Evolutionary conservation across 92 coral and sea anemone genomes (phyloP), one percentile per base, ranked within the genome.

Genomic region (Meandrina meandrites): DNA sequence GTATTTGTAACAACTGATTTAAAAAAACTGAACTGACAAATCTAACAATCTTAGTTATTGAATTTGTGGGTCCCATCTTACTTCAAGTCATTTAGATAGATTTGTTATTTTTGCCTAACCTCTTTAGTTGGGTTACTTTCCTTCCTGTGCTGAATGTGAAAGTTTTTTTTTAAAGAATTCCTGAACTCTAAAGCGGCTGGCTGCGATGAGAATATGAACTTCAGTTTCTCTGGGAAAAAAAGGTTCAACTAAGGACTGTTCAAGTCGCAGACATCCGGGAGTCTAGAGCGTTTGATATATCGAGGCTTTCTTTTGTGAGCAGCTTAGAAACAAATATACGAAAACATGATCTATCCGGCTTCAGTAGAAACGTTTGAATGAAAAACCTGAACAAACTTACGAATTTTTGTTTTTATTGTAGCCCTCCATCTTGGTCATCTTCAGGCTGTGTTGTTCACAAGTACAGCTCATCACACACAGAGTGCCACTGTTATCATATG

Each of bases 401-500:
- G 60, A 50, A 50, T 54, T 48, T 27, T n/a, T 3, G 11, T 28
- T 24, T 60, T 30, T 5, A 24, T 24, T 76, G 64, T 80, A 92
- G 94, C 48, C 87, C 88, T 56, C 87, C 90, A 68, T 60, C 64
- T 36, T 94, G 95, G 94, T 92, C 98, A 15, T 82, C 89, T 0
- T 75, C 58, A 11, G 98, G 98, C 35, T 94, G 98, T 64, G 57
- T 51, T 11, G 94, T 92, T 27, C 34, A 36, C 37, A 37, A 70
- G 34, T 79, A 84, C 30, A 79, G 90, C 31, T 15, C 75, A 22
- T 76, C 89, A 47, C 80, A 82, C 27, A 89, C 95, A 9, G 93
- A 80, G 14, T 94, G 98, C 54, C 93, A 89, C 72, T 94, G 98
- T 47, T 76, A 81, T 40, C 98, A 94, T 58, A 79, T 91, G 84